Conservation (phyloP, 2,888 invertebrate genomes). For the Cosmorhoe ocellata region DNA sequence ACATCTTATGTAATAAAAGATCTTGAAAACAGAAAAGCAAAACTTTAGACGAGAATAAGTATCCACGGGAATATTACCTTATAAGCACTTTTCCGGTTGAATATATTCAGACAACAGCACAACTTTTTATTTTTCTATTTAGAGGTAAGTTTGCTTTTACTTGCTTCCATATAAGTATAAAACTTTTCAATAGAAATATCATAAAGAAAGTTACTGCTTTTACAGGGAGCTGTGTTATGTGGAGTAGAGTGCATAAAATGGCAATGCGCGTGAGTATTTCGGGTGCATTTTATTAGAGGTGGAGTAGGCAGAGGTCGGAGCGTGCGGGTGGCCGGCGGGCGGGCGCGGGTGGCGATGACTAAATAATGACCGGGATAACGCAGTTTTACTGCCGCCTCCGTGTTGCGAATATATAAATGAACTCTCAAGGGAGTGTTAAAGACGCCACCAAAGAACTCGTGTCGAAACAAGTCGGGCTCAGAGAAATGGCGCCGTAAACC, state of each 20-base stretch:
- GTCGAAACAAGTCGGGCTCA: constrained; percentile 76
- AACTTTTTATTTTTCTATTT: constrained; percentile 38
- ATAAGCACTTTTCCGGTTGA: constrained; percentile 30
- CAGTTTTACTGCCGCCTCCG: constrained; percentile 80
- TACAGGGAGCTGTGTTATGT: constrained; percentile 32
- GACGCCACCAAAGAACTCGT: constrained; percentile 77
- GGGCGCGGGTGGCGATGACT: constrained; percentile 69
- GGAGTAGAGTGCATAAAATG: constrained; percentile 51
- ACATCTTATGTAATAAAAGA: background rate
- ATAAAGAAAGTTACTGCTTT: constrained; percentile 47
- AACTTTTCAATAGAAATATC: constrained; percentile 47
- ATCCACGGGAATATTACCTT: constrained; percentile 29
- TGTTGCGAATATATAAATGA: constrained; percentile 82
- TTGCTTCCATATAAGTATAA: constrained; percentile 37
- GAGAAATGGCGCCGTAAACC: constrained; percentile 77
- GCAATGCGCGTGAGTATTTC: constrained; percentile 51
- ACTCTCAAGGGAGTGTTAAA: constrained; percentile 80
- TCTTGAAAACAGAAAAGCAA: constrained; percentile 4
- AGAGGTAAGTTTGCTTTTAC: constrained; percentile 37
- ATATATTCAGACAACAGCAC: constrained; percentile 31
- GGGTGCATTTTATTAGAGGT: constrained; percentile 71
- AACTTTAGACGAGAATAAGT: constrained; percentile 26
- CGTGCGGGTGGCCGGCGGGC: constrained; percentile 35
- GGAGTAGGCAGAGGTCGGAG: constrained; percentile 35
- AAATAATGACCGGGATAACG: constrained; percentile 82